Percentiles rank a stretch among this genome's conserved stretches.
These are phyloP conservation scores for Ormyrus nitidulus DNA, from an alignment of 2,888 invertebrate genomes.

Conservation along the genomic window DNA sequence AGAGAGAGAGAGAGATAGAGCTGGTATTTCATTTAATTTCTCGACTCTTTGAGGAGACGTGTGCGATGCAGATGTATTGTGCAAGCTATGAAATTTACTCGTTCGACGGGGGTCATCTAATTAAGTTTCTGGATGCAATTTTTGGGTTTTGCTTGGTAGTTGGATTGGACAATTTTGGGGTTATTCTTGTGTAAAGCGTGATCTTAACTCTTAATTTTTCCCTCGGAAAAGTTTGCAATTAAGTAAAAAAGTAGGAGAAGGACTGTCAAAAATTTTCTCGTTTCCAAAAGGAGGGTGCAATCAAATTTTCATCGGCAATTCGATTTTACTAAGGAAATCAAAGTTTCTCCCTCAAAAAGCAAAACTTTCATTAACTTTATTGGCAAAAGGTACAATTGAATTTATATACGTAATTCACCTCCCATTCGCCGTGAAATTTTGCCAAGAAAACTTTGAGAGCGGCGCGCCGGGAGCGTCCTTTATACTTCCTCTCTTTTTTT, in stretches of 20 bases:
- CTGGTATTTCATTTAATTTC: slow-evolving; percentile 29
- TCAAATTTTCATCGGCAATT: background rate
- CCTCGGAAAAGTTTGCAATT: no score
- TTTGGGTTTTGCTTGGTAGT: no score
- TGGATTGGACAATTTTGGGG: no score
- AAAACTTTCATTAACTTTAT: slow-evolving; percentile 32
- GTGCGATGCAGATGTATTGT: no score
- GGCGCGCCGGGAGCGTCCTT: no score
- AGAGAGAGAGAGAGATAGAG: no score
- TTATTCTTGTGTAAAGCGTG: no score
- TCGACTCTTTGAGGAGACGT: background rate
- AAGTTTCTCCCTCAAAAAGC: slow-evolving; percentile 25
- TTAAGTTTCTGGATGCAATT: slow-evolving; percentile 29
- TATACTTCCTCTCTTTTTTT: background rate
- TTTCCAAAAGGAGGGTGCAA: background rate
- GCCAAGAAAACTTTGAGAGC: slow-evolving; percentile 12
- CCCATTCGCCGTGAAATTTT: background rate
- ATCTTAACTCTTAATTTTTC: no score
- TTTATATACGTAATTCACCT: slow-evolving; percentile 17
- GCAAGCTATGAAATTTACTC: no score
- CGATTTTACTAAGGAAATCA: background rate
- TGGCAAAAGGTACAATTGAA: slow-evolving; percentile 15
- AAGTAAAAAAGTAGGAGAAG: no score
- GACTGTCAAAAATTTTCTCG: background rate
- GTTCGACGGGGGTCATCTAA: slow-evolving; percentile 18